These are phyloP conservation scores for Leptobrachium ailaonicum DNA, from an alignment of 2,113 vertebrate species.

Conservation along the genomic window DNA sequence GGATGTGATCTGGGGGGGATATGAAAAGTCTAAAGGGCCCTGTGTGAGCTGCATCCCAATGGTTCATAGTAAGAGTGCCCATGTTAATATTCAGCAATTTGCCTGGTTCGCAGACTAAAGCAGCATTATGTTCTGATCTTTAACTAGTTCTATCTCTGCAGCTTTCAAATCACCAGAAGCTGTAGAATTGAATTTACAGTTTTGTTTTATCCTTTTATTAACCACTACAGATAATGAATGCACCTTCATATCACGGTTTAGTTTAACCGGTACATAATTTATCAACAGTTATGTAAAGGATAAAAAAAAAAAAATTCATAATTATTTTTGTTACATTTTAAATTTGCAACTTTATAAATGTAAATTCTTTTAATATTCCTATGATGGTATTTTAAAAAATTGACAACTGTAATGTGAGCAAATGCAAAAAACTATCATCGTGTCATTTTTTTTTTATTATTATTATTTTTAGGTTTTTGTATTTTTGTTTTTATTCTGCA, in stretches of 20 bases:
- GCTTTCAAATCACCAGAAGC: conserved; percentile 5
- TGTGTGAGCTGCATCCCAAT: background rate
- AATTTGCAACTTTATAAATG: conserved; percentile 79
- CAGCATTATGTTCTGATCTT: background rate
- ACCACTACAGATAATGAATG: conserved; percentile 78
- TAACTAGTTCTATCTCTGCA: conserved; percentile 2
- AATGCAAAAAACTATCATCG: conserved; percentile 22
- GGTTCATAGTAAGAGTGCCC: background rate
- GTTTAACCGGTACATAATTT: conserved; percentile 85
- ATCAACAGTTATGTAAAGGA: conserved; percentile 77
- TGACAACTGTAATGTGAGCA: conserved; percentile 17
- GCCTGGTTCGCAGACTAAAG: background rate
- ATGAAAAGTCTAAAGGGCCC: background rate
- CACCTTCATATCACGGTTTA: conserved; percentile 79
- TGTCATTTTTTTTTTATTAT: conserved; percentile 28
- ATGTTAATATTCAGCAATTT: background rate
- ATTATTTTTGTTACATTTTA: conserved; percentile 72
- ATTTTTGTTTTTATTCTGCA: conserved; percentile 40
- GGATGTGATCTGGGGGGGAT: too few relatives aligned
- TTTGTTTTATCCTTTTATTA: conserved; percentile 64
- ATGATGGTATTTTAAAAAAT: conserved; percentile 65
- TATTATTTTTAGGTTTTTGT: background rate
- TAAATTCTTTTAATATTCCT: conserved; percentile 36
- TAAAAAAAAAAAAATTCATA: conserved; percentile 74
- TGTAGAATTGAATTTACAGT: conserved; percentile 18